phyloP scores from a whole-genome alignment of 1,140 invertebrate species.

The Ostrea edulis region DNA sequence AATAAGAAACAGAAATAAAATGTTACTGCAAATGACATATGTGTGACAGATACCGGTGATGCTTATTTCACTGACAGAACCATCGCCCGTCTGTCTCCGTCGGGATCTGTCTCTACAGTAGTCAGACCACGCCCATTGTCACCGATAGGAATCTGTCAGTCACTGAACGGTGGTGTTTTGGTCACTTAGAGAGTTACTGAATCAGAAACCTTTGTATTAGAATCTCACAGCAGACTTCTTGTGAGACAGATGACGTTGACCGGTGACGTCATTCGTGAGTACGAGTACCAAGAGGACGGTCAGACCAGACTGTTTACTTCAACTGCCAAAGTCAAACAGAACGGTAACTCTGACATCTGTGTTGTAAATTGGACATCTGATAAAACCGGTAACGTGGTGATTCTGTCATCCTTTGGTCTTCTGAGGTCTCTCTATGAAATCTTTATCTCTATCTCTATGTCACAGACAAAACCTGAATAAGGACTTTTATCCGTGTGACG shows the following conservation, averaged over 20 bases:
- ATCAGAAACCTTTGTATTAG: not conserved
- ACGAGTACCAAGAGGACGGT: not conserved
- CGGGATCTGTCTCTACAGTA: not conserved
- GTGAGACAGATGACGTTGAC: not conserved
- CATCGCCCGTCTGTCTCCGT: not conserved
- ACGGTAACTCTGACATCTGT: no score
- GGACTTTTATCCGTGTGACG: no score
- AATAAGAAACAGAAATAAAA: not conserved
- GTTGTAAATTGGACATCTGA: not conserved
- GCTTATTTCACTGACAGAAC: not conserved
- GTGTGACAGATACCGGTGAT: not conserved
- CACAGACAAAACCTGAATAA: not conserved
- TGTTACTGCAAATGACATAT: not conserved
- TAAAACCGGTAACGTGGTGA: not conserved
- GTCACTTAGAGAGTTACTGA: not conserved
- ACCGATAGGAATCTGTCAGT: not conserved
- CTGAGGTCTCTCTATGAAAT: not conserved
- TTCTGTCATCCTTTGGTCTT: not conserved
- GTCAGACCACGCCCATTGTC: not conserved
- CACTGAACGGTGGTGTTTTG: not conserved
- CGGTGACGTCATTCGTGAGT: not conserved
- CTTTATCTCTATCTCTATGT: no score
- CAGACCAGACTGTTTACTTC: not conserved
- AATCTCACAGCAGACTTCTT: not conserved
- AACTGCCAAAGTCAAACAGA: not conserved